Evolutionary conservation across 2,113 vertebrate genomes (phyloP).

Genomic region (Lutjanus erythropterus): DNA sequence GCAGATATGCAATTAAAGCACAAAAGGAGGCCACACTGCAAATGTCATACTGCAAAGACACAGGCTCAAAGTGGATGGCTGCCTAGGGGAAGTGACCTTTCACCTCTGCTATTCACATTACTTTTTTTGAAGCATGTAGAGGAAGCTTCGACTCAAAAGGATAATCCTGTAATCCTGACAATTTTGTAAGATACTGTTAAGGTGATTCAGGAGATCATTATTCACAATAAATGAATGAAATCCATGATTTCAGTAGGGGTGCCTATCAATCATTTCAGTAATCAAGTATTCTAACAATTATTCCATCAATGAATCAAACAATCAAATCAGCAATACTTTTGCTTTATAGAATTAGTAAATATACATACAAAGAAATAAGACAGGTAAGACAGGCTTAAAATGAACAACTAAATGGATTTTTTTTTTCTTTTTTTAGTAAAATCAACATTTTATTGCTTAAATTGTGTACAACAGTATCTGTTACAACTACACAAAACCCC

Average conservation of each 20-base stretch:
- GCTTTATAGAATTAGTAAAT: no score
- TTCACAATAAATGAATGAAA: not conserved
- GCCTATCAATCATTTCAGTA: no score
- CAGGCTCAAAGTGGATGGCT: conserved; percentile 9
- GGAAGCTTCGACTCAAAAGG: conserved; percentile 10
- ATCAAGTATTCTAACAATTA: no score
- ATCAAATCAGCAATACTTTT: no score
- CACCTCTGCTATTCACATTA: conserved; percentile 36
- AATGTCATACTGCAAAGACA: conserved; percentile 1
- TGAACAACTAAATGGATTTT: no score
- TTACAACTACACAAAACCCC: no score
- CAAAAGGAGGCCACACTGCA: not conserved
- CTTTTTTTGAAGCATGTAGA: conserved; percentile 39
- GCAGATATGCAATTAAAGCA: not conserved
- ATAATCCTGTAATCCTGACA: fast-evolving
- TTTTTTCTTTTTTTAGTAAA: no score
- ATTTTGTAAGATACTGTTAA: not conserved
- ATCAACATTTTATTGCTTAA: no score
- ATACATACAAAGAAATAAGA: no score
- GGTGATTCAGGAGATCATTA: not conserved
- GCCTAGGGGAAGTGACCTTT: conserved; percentile 19
- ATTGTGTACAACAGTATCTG: no score
- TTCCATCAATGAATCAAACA: no score
- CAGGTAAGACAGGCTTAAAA: no score
- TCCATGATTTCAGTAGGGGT: not conserved